phyloP scores from a whole-genome alignment of 2,113 vertebrate genomes.

The Odobenus rosmarus region DNA sequence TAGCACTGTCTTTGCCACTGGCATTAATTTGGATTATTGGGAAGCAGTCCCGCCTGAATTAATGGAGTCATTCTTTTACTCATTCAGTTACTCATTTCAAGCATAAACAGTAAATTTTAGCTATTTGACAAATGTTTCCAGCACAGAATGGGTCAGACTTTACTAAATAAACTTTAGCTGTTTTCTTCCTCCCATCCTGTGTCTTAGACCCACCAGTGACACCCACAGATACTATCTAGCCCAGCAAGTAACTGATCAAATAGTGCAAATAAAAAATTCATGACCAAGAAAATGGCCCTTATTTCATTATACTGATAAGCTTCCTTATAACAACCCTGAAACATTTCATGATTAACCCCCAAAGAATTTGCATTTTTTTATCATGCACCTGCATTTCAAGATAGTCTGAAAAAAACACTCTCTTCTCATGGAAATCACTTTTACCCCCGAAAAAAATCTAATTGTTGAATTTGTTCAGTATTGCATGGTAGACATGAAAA shows the following conservation, averaged over 20 bases:
- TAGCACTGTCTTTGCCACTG: background rate
- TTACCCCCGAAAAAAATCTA: background rate
- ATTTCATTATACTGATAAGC: slow-evolving; percentile 16
- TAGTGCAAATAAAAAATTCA: background rate
- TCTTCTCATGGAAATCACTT: slow-evolving; percentile 25
- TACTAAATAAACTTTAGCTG: background rate
- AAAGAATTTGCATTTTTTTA: slow-evolving; percentile 12
- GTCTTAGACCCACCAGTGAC: background rate
- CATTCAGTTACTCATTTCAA: background rate
- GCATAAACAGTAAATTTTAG: background rate
- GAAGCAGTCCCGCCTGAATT: background rate
- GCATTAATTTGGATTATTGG: background rate
- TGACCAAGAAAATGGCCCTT: background rate
- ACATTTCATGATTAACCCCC: slow-evolving; percentile 44
- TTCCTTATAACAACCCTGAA: slow-evolving; percentile 39
- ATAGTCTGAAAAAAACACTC: background rate
- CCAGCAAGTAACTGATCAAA: background rate
- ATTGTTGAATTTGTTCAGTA: background rate
- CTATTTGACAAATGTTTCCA: background rate
- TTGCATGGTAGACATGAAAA: background rate
- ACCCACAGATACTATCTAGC: background rate
- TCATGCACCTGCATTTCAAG: slow-evolving; percentile 40
- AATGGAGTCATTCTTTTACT: background rate
- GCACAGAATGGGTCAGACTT: background rate
- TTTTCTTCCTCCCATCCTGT: background rate